Evolutionary conservation across 2,797 vertebrate species (phyloP), one percentile per base, ranked within the genome.

Genomic region (Hippoglossus hippoglossus): DNA sequence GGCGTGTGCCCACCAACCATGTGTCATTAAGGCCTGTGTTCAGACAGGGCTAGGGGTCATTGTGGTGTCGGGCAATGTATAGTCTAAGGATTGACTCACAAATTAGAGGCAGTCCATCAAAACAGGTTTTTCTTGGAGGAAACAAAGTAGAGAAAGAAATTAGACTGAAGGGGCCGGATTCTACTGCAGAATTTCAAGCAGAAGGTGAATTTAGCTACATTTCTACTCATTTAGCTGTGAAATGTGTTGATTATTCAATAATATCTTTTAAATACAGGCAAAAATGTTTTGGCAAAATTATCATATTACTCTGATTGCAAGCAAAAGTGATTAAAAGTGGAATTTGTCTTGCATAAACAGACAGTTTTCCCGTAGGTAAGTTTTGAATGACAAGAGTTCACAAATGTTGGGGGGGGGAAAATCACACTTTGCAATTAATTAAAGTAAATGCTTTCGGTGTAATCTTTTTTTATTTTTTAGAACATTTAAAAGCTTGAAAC

Each of bases 401-500:
- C 41, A 65, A 82, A 75, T 82, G 75, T 79, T 76, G 24, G 28
- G 26, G 57, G 28, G 24, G 80, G 59, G 77, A 73, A 73, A 89
- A 89, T 86, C 87, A 85, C 86, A 86, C 89, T 92, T 92, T 91
- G 90, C 87, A 92, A 93, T 94, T 94, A 94, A 95, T 94, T 93
- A 93, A 92, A 91, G 85, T 80, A 89, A 94, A 94, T 94, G 90
- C 93, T 94, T 94, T 95, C 90, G 93, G 90, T 87, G 72, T 86
- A 89, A 86, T 94, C n/a, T 91, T 94, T 92, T 87, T 86, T 74
- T 78, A 24, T 39, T 56, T 57, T 36, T 16, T 16, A 44, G 22
- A 7, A 81, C 84, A 83, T 94, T 94, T 95, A 95, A 95, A 95
- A 95, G 94, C 93, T 84, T 81, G 74, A 93, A 95, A 94, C 92